These are phyloP conservation scores for Patella pellucida DNA, from an alignment of 2,888 invertebrate species.

Conservation along the genomic window DNA sequence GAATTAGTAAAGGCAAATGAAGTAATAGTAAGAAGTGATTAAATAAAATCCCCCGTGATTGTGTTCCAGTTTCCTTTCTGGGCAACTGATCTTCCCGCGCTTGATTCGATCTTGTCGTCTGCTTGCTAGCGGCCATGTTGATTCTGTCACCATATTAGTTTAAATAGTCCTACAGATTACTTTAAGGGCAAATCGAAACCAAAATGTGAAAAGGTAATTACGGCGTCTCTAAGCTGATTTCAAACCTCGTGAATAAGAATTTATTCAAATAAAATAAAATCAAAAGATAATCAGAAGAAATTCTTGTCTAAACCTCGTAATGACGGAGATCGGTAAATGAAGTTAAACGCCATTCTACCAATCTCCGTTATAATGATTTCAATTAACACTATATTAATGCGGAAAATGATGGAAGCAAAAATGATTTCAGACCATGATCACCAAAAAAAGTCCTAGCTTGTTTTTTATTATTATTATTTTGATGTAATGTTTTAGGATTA, in stretches of 20 bases:
- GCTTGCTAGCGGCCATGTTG: slow-evolving; percentile 6
- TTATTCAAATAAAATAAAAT: slow-evolving; percentile 9
- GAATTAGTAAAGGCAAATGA: slow-evolving; percentile 42
- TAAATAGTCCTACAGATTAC: neutral
- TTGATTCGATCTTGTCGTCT: neutral
- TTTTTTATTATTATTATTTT: too few species aligned
- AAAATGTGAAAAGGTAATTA: slow-evolving; percentile 11
- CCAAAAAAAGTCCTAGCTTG: too few species aligned
- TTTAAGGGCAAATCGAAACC: slow-evolving; percentile 11
- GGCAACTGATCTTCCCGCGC: neutral
- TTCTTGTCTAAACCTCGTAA: neutral
- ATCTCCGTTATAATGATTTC: neutral
- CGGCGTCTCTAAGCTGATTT: neutral
- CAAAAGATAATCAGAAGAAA: neutral
- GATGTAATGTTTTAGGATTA: too few species aligned
- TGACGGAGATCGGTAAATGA: neutral
- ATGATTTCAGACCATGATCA: too few species aligned
- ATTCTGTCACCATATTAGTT: neutral
- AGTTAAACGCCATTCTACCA: neutral
- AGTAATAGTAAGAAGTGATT: slow-evolving; percentile 41
- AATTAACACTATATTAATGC: neutral
- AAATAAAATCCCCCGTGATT: slow-evolving; percentile 17
- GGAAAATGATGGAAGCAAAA: too few species aligned
- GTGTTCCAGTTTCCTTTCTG: neutral
- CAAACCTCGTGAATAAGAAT: slow-evolving; percentile 8